Percentiles rank a stretch among this genome's conserved stretches.
phyloP scores from a whole-genome alignment of 2,888 invertebrate species.

The Cremastinae sp. region DNA sequence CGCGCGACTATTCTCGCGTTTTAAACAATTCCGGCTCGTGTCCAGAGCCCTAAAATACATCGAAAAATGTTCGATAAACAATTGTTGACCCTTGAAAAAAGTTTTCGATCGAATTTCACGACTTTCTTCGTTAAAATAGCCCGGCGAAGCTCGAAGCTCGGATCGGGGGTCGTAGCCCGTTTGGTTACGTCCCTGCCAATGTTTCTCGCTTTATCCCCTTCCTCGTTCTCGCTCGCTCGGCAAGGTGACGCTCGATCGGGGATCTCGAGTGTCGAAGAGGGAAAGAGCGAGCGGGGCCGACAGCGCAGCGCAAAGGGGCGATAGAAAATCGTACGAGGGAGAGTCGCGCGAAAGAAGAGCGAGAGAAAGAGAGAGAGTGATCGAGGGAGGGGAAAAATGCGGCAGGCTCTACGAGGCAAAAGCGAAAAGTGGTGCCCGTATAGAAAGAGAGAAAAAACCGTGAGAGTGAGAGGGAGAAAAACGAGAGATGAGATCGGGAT shows the following conservation, averaged over 20 bases:
- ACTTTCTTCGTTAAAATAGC: background rate
- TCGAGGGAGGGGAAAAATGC: slow-evolving; percentile 36
- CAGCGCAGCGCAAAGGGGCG: slow-evolving; percentile 14
- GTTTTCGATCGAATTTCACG: background rate
- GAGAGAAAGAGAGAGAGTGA: slow-evolving; percentile 32
- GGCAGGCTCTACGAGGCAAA: slow-evolving; percentile 34
- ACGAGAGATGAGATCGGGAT: slow-evolving; percentile 24
- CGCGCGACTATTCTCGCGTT: background rate
- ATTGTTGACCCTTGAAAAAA: too few species aligned
- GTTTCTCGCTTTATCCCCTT: slow-evolving; percentile 40
- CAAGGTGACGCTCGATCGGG: slow-evolving; percentile 58
- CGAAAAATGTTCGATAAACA: too few species aligned
- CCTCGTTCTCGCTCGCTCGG: slow-evolving; percentile 38
- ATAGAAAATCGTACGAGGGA: slow-evolving; percentile 11
- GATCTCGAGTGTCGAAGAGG: slow-evolving; percentile 56
- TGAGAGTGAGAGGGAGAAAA: slow-evolving; percentile 28
- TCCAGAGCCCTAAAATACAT: background rate
- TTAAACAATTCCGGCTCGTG: background rate
- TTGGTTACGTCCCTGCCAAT: slow-evolving; percentile 50
- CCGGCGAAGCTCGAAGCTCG: background rate
- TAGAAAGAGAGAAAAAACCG: slow-evolving; percentile 9
- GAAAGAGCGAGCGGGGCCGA: slow-evolving; percentile 45
- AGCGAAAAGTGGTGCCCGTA: slow-evolving; percentile 10
- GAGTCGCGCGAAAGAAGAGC: too few species aligned
- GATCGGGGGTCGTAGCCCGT: background rate